Evolutionary conservation across 2,113 vertebrate genomes (phyloP).

Genomic region (Malurus alboscapulatus): DNA sequence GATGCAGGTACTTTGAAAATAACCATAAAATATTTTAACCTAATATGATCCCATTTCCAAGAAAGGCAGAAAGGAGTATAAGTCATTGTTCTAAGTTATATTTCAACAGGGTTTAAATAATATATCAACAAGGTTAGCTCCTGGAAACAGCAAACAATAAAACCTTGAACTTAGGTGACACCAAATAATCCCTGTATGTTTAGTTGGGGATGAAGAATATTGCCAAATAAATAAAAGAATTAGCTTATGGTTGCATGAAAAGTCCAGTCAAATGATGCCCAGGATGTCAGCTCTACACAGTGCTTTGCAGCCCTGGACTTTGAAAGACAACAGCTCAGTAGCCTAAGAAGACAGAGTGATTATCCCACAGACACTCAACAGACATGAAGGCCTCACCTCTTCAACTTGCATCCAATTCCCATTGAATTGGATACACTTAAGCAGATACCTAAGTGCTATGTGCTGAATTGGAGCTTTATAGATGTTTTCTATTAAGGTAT

Average conservation of each 20-base stretch:
- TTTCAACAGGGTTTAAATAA: conserved; percentile 1
- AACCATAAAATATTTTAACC: background rate
- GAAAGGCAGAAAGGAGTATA: background rate
- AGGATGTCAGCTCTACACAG: background rate
- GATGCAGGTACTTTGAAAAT: background rate
- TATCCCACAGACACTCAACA: background rate
- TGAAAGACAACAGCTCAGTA: background rate
- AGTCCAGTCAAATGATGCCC: background rate
- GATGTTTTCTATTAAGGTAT: background rate
- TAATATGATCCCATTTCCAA: background rate
- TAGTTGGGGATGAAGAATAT: background rate
- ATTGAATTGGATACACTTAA: background rate
- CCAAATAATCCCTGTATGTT: background rate
- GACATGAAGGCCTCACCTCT: background rate
- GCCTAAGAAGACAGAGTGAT: background rate
- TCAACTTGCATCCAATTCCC: background rate
- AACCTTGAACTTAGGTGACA: background rate
- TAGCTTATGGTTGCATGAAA: background rate
- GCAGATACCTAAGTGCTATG: background rate
- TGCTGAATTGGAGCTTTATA: background rate
- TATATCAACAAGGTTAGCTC: background rate
- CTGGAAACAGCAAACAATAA: background rate
- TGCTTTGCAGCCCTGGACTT: background rate
- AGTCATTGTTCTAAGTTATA: background rate
- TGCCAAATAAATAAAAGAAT: background rate